Conservation (phyloP, 1,140 invertebrate genomes). For the Drosophila teissieri region DNA sequence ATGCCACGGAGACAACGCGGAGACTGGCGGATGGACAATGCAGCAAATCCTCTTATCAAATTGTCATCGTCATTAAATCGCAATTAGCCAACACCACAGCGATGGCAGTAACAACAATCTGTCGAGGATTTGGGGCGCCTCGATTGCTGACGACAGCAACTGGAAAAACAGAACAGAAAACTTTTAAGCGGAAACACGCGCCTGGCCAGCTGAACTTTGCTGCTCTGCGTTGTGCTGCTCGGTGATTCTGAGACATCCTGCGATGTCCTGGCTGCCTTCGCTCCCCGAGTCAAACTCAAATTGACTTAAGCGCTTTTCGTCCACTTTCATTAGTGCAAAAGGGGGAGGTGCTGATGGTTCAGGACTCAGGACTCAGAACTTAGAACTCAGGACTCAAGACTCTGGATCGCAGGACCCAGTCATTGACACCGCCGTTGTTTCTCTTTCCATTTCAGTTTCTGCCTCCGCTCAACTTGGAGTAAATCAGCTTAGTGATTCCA, state of each 20-base stretch:
- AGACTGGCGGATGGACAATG: slow-evolving; percentile 11
- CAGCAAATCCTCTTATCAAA: slow-evolving; percentile 59
- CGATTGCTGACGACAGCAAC: slow-evolving; percentile 50
- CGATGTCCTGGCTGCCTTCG: slow-evolving; percentile 1
- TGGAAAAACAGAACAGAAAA: slow-evolving; percentile 36
- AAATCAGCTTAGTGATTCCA: slow-evolving; percentile 66
- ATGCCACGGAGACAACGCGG: slow-evolving; percentile 25
- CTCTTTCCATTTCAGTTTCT: slow-evolving; percentile 13
- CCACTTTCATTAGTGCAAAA: slow-evolving; percentile 58
- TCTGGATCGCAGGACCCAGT: slow-evolving; percentile 34
- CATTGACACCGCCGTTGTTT: slow-evolving; percentile 56
- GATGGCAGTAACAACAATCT: slow-evolving; percentile 46
- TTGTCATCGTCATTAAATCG: slow-evolving; percentile 73
- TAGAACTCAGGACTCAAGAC: background rate
- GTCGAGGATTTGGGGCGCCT: slow-evolving; percentile 50
- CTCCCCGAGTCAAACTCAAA: slow-evolving; percentile 54
- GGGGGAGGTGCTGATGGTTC: background rate
- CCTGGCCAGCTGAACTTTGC: slow-evolving; percentile 45
- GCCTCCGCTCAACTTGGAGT: slow-evolving; percentile 32
- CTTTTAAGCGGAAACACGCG: slow-evolving; percentile 75
- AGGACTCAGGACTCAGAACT: background rate
- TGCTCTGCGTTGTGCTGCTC: background rate
- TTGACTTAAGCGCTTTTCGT: slow-evolving; percentile 63
- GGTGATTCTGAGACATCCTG: background rate
- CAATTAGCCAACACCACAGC: slow-evolving; percentile 56